These are phyloP conservation scores for Tanypteryx hageni DNA, from an alignment of 2,888 invertebrate genomes.

Conservation along the genomic window DNA sequence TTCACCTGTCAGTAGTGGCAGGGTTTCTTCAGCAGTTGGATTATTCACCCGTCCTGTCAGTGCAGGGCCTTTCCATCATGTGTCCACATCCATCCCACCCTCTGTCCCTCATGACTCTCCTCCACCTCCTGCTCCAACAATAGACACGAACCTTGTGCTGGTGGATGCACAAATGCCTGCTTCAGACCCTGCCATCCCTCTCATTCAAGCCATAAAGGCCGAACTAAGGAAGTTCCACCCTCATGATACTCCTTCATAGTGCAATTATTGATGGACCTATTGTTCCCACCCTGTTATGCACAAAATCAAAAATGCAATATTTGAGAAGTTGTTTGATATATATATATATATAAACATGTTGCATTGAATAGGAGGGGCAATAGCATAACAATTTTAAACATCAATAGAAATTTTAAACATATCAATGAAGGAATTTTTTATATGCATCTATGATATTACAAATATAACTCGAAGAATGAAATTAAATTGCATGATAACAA, in stretches of 20 bases:
- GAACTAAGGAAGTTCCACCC: conserved; percentile 75
- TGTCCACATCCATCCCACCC: conserved; percentile 72
- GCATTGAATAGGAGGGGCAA: too few relatives aligned
- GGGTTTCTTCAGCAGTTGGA: conserved; percentile 66
- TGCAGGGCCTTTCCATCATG: conserved; percentile 81
- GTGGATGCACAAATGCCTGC: conserved; percentile 79
- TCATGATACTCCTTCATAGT: conserved; percentile 37
- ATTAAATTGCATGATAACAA: too few relatives aligned
- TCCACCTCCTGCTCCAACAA: conserved; percentile 73
- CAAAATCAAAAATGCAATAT: too few relatives aligned
- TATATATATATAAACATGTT: too few relatives aligned
- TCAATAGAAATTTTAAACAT: too few relatives aligned
- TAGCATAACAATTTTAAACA: too few relatives aligned
- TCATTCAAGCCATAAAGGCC: conserved; percentile 90
- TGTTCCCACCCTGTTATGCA: too few relatives aligned
- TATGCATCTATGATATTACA: too few relatives aligned
- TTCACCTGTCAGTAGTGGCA: not conserved
- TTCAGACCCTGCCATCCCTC: conserved; percentile 86
- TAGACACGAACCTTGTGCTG: conserved; percentile 78
- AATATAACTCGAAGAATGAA: too few relatives aligned
- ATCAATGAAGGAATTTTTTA: too few relatives aligned
- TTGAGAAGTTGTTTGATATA: too few relatives aligned
- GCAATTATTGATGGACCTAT: not conserved
- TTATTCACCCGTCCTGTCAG: conserved; percentile 78
- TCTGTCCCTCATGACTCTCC: conserved; percentile 69